Evolutionary conservation across 1,140 invertebrate genomes (phyloP).

Genomic region (Tetragonula clypearis): DNA sequence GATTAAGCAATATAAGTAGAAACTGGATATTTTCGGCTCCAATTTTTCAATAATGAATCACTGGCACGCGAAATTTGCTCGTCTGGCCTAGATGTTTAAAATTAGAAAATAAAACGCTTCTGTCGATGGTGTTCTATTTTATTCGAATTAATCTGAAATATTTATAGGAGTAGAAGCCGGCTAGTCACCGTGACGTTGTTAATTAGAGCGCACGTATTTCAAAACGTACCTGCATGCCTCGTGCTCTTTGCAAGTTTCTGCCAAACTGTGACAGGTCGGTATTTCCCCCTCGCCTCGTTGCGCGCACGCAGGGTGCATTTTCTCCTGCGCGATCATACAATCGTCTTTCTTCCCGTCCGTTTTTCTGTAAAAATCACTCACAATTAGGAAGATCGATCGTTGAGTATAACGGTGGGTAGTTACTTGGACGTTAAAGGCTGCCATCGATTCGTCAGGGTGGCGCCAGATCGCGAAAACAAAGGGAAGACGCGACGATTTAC

Average conservation of each 20-base stretch:
- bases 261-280: slow-evolving; percentile 91
- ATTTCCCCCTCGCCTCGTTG: slow-evolving; percentile 88
- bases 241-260: slow-evolving; percentile 89
- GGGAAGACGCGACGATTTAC: slow-evolving; percentile 32
- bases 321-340: slow-evolving; percentile 93
- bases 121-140: too few species aligned
- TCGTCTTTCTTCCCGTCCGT: slow-evolving; percentile 90
- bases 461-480: slow-evolving; percentile 12
- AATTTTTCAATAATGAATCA: too few species aligned
- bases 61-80: too few species aligned
- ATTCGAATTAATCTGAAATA: too few species aligned
- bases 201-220: too few species aligned
- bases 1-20: too few species aligned
- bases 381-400: not conserved
- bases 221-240: slow-evolving; percentile 86
- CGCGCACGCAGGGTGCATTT: slow-evolving; percentile 92
- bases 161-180: too few species aligned
- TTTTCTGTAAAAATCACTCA: slow-evolving; percentile 83
- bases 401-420: not conserved
- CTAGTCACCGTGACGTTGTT: too few species aligned
- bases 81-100: too few species aligned
- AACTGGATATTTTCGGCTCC: too few species aligned
- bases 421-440: not conserved
- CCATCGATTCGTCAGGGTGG: not conserved
- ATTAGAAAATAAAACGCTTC: too few species aligned